These are phyloP conservation scores for Daubentonia madagascariensis DNA, from an alignment of 2,113 vertebrate species.

Conservation along the genomic window DNA sequence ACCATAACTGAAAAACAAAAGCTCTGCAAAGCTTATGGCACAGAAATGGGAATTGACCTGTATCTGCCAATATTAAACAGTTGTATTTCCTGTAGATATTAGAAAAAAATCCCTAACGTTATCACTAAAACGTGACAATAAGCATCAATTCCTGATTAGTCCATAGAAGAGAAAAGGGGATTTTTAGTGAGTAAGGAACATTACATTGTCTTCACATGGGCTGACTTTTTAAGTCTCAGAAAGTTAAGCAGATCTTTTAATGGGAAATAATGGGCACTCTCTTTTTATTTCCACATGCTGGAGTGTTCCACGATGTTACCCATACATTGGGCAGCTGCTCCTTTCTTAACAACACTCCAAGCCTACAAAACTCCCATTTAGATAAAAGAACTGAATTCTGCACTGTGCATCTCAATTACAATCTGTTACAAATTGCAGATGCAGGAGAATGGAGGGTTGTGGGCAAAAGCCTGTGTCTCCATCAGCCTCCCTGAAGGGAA, in stretches of 20 bases:
- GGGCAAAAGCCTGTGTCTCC: neutral
- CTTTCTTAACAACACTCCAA: slow-evolving; percentile 53
- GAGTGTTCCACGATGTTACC: neutral
- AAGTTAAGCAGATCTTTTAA: slow-evolving; percentile 44
- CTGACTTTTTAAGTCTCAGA: slow-evolving; percentile 43
- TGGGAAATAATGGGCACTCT: slow-evolving; percentile 49
- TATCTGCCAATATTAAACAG: slow-evolving; percentile 3
- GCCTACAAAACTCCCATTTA: slow-evolving; percentile 52
- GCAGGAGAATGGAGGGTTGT: neutral
- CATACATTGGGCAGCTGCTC: slow-evolving; percentile 46
- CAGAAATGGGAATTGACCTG: neutral
- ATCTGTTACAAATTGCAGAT: slow-evolving; percentile 31
- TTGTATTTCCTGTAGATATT: neutral
- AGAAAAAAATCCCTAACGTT: slow-evolving; percentile 22
- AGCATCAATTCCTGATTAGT: slow-evolving; percentile 18
- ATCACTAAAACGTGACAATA: slow-evolving; percentile 22
- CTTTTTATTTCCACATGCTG: neutral
- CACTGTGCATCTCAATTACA: slow-evolving; percentile 51
- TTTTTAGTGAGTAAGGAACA: slow-evolving; percentile 38
- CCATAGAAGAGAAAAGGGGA: neutral
- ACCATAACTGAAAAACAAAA: neutral
- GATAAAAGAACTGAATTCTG: slow-evolving; percentile 42
- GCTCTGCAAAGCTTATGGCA: neutral
- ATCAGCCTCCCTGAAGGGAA: neutral
- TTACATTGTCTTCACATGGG: slow-evolving; percentile 21